Percentiles rank a stretch among this genome's conserved stretches.
Conservation (phyloP, 2,888 invertebrate genomes). For the Minunthozetes semirufus region DNA sequence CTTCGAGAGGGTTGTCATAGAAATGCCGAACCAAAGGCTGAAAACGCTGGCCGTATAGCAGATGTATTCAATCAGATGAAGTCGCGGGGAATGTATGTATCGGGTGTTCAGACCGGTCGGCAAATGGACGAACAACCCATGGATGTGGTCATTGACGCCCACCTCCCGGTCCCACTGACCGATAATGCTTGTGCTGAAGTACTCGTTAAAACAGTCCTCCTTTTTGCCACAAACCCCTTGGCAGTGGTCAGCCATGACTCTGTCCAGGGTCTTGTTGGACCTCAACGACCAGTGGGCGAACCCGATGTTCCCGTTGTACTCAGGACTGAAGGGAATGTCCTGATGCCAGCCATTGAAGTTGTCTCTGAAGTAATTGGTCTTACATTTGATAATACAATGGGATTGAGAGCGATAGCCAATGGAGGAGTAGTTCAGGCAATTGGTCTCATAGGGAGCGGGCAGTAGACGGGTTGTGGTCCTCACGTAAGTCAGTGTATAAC, state of each 20-base stretch:
- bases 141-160: neutral
- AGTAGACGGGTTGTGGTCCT: neutral
- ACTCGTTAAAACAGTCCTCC: constrained; percentile 31
- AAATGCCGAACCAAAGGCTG: constrained; percentile 36
- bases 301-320: neutral
- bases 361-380: constrained; percentile 23
- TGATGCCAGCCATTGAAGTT: constrained; percentile 33
- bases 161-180: constrained; percentile 25
- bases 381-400: constrained; percentile 32
- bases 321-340: constrained; percentile 10
- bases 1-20: constrained; percentile 32
- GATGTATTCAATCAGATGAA: constrained; percentile 33
- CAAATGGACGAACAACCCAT: constrained; percentile 26
- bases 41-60: constrained; percentile 34
- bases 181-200: neutral
- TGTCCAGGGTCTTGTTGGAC: constrained; percentile 31
- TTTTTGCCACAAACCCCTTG: constrained; percentile 2
- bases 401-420: constrained; percentile 28
- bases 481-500: neutral
- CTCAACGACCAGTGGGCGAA: neutral
- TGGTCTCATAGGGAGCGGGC: constrained; percentile 8
- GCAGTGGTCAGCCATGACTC: constrained; percentile 29
- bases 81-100: constrained; percentile 33
- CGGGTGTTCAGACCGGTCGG: constrained; percentile 31
- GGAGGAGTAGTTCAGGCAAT: constrained; percentile 21